Percentiles rank a stretch among this genome's conserved stretches.
These are phyloP conservation scores for Rhinella marina DNA, from an alignment of 2,797 vertebrate genomes.

Conservation along the genomic window DNA sequence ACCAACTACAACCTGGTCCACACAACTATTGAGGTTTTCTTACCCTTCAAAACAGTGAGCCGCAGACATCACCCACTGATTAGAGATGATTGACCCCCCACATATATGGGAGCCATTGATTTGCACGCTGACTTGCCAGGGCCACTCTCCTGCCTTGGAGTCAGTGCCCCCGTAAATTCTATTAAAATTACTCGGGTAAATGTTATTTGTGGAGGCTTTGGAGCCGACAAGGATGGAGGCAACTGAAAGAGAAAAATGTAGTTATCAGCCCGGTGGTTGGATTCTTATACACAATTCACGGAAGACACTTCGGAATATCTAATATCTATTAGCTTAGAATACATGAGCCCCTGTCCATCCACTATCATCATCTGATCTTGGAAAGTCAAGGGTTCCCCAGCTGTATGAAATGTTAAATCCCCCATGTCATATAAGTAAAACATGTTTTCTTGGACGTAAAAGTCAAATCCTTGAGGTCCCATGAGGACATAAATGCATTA, in stretches of 20 bases:
- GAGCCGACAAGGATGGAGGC: not conserved
- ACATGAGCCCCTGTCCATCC: too few relatives aligned
- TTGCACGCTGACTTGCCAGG: conserved; percentile 80
- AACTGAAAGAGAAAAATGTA: not conserved
- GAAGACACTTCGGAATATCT: too few relatives aligned
- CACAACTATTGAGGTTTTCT: not conserved
- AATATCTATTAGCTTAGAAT: too few relatives aligned
- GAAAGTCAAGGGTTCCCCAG: too few relatives aligned
- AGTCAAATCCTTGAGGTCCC: too few relatives aligned
- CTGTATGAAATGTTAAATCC: too few relatives aligned
- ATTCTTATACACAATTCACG: not conserved
- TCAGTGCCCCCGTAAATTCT: conserved; percentile 63
- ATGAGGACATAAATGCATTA: too few relatives aligned
- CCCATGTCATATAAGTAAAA: too few relatives aligned
- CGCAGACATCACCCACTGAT: conserved; percentile 74
- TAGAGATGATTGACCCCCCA: conserved; percentile 77
- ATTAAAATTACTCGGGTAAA: not conserved
- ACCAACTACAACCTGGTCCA: not conserved
- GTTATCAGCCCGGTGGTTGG: not conserved
- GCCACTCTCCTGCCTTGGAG: conserved; percentile 74
- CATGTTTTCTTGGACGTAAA: too few relatives aligned
- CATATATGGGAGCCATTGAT: conserved; percentile 65
- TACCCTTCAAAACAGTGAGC: conserved; percentile 76
- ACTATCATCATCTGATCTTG: too few relatives aligned
- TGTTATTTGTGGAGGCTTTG: not conserved